Conservation (phyloP, 1,140 invertebrate species). For the Bombus terrestris region DNA sequence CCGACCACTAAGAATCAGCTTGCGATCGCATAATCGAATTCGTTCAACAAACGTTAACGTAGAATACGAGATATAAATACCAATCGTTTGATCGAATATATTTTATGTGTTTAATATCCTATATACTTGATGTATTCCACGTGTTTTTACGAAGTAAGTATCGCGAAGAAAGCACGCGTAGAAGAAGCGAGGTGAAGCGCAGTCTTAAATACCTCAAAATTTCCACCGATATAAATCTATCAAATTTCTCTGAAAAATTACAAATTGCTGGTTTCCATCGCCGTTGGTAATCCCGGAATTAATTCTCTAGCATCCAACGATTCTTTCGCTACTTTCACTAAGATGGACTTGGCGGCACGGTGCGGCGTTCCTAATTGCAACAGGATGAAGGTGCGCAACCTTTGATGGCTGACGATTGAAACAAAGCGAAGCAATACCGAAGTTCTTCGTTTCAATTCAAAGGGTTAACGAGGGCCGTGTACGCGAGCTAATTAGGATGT, state of each 20-base stretch:
- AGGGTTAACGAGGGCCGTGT: slow-evolving; percentile 10
- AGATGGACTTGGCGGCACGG: background rate
- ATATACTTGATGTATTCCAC: too few species aligned
- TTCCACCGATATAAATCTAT: background rate
- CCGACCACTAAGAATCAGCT: background rate
- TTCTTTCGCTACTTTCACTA: background rate
- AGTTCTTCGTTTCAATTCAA: slow-evolving; percentile 18
- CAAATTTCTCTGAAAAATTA: too few species aligned
- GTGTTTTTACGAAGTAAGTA: too few species aligned
- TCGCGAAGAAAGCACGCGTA: too few species aligned
- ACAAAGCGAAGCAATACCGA: background rate
- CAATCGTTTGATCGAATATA: background rate
- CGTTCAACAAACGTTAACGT: background rate
- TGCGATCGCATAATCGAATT: background rate
- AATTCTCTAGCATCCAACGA: too few species aligned
- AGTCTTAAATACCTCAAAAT: background rate
- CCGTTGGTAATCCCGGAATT: too few species aligned
- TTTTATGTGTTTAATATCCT: background rate
- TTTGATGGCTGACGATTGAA: background rate
- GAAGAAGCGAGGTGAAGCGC: too few species aligned
- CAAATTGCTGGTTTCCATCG: too few species aligned
- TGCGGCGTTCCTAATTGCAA: background rate
- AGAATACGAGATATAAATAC: background rate
- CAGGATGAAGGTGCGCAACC: background rate
- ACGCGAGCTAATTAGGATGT: slow-evolving; percentile 31